phyloP scores from a whole-genome alignment of 1,140 invertebrate genomes.

The Drosophila paulistorum region DNA sequence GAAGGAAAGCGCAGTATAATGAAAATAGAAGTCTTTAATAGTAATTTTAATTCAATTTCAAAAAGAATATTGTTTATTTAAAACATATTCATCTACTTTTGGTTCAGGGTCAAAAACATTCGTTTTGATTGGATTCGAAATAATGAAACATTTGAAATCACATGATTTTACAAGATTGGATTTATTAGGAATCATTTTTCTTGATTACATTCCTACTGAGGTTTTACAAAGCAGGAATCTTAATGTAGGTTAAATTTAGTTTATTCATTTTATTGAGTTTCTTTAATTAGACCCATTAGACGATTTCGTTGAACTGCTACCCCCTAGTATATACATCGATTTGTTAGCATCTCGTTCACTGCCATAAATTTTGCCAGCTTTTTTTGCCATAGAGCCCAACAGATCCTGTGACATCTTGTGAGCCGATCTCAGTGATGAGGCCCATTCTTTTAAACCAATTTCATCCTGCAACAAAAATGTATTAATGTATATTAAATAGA shows the following conservation, averaged over 20 bases:
- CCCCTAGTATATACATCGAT: constrained; percentile 76
- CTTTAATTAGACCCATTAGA: constrained; percentile 79
- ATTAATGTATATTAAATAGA: not conserved
- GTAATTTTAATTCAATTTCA: too few species aligned
- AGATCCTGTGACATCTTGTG: constrained; percentile 97
- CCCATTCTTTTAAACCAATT: constrained; percentile 98
- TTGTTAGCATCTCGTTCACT: constrained; percentile 85
- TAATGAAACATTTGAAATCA: not conserved
- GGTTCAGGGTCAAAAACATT: too few species aligned
- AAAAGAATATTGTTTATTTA: too few species aligned
- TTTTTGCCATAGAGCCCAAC: constrained; percentile 96
- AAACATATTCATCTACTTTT: too few species aligned
- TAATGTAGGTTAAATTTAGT: constrained; percentile 48
- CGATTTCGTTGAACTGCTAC: constrained; percentile 73
- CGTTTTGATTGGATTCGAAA: not conserved
- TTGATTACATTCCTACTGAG: constrained; percentile 19
- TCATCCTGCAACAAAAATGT: constrained; percentile 89
- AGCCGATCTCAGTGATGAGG: constrained; percentile 93
- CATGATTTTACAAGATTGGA: constrained; percentile 16
- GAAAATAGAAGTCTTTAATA: not conserved
- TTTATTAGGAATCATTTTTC: constrained; percentile 34
- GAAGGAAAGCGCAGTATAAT: constrained; percentile 4
- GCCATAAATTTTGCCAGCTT: constrained; percentile 98
- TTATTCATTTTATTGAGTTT: constrained; percentile 39
- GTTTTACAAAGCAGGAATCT: constrained; percentile 54